phyloP scores from a whole-genome alignment of 35 echinoderm and acorn worm species.

The Holothuria glaberrima region DNA sequence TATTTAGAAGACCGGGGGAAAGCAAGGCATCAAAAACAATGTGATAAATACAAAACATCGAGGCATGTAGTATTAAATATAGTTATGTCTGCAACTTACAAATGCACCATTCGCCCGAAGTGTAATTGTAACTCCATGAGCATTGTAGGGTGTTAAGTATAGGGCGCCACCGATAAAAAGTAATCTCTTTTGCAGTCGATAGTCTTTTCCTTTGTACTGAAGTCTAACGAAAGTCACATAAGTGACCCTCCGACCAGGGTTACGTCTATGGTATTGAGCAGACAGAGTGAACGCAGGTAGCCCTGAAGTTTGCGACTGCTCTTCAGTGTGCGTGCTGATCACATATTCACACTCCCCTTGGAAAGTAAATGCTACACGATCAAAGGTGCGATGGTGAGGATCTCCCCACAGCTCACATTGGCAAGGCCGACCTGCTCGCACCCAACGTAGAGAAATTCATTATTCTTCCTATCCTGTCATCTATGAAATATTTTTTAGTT shows the following conservation, averaged over 20 bases:
- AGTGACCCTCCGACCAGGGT: neutral
- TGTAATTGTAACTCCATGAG: neutral
- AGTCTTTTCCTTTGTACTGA: neutral
- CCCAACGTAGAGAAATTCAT: neutral
- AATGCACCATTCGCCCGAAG: neutral
- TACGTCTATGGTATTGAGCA: neutral
- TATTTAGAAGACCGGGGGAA: neutral
- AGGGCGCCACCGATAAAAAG: neutral
- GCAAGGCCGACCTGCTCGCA: neutral
- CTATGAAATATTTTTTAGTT: no score
- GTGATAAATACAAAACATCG: neutral
- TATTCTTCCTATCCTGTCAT: no score
- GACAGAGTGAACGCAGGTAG: neutral
- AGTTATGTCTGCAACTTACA: neutral
- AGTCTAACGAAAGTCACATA: neutral
- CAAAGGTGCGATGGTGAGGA: neutral
- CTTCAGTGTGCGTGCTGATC: neutral
- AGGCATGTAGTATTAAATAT: neutral
- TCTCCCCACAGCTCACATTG: slow-evolving; percentile 23
- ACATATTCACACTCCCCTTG: slow-evolving; percentile 27
- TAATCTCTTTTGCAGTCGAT: neutral
- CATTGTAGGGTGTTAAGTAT: neutral
- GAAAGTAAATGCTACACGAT: neutral
- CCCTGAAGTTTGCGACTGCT: neutral
- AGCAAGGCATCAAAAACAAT: neutral